Evolutionary conservation across 92 coral and sea anemone species (phyloP).

Genomic region (Pocillopora meandrina): DNA sequence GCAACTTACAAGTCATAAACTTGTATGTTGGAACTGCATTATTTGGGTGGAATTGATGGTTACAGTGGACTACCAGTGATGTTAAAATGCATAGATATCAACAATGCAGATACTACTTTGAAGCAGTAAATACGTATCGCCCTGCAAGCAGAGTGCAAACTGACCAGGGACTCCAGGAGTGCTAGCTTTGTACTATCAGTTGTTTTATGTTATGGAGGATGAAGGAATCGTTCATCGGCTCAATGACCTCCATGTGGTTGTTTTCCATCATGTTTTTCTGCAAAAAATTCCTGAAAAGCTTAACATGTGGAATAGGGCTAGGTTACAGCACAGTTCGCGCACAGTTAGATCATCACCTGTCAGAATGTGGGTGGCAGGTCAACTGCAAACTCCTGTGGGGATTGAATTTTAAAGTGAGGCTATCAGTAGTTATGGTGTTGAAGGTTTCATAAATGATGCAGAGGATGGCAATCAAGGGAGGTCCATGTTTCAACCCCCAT

Average conservation of each 20-base stretch:
- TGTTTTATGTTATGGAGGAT: too few species aligned
- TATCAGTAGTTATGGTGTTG: conserved; percentile 51
- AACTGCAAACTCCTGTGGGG: conserved; percentile 72
- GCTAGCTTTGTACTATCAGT: conserved; percentile 26
- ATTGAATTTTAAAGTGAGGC: conserved; percentile 44
- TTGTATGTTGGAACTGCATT: conserved; percentile 50
- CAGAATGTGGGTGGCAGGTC: conserved; percentile 70
- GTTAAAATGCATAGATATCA: conserved; percentile 46
- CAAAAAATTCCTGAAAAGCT: conserved; percentile 58
- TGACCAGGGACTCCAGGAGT: conserved; percentile 53
- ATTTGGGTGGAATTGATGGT: conserved; percentile 55
- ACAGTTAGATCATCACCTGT: conserved; percentile 69
- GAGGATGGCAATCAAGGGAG: conserved; percentile 20
- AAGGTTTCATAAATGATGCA: conserved; percentile 53
- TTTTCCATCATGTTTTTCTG: conserved; percentile 64
- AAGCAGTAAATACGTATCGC: conserved; percentile 38
- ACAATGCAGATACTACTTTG: conserved; percentile 54
- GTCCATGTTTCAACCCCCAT: conserved; percentile 30
- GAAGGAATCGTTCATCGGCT: conserved; percentile 25
- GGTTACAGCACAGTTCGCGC: conserved; percentile 52
- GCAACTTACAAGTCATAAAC: conserved; percentile 58
- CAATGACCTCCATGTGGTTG: conserved; percentile 52
- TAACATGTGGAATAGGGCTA: conserved; percentile 67
- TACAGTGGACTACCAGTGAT: conserved; percentile 48
- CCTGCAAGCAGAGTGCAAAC: conserved; percentile 57